phyloP scores from a whole-genome alignment of 1,140 invertebrate species.

The Aphelinus atriplicis region DNA sequence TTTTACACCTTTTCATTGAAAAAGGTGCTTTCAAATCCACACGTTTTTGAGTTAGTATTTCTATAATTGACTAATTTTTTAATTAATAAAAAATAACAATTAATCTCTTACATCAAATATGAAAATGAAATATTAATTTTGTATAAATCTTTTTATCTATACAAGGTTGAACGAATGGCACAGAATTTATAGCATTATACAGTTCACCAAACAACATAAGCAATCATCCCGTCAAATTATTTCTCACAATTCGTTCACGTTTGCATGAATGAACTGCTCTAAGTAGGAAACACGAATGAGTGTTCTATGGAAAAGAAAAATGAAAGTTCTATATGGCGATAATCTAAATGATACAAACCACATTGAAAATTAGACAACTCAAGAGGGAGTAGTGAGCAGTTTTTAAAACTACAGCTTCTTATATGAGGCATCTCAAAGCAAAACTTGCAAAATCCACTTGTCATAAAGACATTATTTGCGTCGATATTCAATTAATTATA shows the following conservation, averaged over 20 bases:
- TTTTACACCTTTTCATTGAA: background rate
- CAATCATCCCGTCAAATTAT: too few relatives aligned
- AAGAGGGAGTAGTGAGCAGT: background rate
- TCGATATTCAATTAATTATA: too few relatives aligned
- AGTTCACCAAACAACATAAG: background rate
- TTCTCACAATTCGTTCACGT: too few relatives aligned
- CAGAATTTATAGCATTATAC: slow-evolving; percentile 24
- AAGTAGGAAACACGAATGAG: background rate
- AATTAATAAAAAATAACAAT: slow-evolving; percentile 32
- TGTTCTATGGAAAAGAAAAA: background rate
- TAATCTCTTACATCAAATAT: background rate
- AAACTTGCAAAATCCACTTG: too few relatives aligned
- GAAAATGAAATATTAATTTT: too few relatives aligned
- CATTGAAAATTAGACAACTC: too few relatives aligned
- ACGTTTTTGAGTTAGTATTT: background rate
- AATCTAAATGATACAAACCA: too few relatives aligned
- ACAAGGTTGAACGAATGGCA: slow-evolving; percentile 20
- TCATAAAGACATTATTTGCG: too few relatives aligned
- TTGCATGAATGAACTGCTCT: background rate
- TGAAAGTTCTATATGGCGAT: too few relatives aligned
- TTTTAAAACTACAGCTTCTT: background rate
- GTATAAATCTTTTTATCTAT: too few relatives aligned
- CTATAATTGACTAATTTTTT: slow-evolving; percentile 31
- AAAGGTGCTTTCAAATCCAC: too few relatives aligned
- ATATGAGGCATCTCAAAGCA: too few relatives aligned